Evolutionary conservation across 92 coral and sea anemone genomes (phyloP).

Genomic region (Heteractis magnifica): DNA sequence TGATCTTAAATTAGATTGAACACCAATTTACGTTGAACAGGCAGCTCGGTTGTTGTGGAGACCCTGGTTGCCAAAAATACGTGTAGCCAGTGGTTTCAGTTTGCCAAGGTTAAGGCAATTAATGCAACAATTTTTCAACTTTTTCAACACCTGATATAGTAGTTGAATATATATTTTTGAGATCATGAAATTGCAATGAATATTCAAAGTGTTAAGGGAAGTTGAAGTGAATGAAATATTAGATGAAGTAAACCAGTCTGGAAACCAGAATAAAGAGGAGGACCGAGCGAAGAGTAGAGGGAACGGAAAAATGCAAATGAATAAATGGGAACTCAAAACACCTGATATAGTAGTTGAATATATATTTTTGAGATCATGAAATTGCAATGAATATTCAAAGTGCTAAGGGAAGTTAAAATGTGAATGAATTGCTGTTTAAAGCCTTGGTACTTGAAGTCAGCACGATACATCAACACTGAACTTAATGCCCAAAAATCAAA

Average conservation of each 20-base stretch:
- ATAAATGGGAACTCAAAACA: neutral
- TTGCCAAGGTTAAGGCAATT: neutral
- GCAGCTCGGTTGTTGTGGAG: neutral
- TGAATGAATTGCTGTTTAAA: too few species aligned
- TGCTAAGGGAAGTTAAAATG: too few species aligned
- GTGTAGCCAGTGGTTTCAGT: neutral
- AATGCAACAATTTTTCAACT: neutral
- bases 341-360: too few species aligned
- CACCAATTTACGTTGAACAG: neutral
- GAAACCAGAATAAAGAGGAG: neutral
- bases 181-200: too few species aligned
- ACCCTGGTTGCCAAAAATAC: neutral
- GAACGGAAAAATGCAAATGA: neutral
- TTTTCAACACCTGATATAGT: neutral
- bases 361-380: too few species aligned
- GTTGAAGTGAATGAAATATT: neutral
- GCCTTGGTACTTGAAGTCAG: too few species aligned
- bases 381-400: too few species aligned
- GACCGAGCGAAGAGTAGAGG: neutral
- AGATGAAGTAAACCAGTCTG: neutral
- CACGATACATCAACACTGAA: too few species aligned
- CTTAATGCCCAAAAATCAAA: neutral
- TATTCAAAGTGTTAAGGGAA: too few species aligned
- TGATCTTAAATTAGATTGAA: slow-evolving; percentile 13
- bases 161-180: too few species aligned